Percentiles rank a stretch among this genome's conserved stretches.
Conservation (phyloP, 2,888 invertebrate species). For the Drosophila suboccidentalis region DNA sequence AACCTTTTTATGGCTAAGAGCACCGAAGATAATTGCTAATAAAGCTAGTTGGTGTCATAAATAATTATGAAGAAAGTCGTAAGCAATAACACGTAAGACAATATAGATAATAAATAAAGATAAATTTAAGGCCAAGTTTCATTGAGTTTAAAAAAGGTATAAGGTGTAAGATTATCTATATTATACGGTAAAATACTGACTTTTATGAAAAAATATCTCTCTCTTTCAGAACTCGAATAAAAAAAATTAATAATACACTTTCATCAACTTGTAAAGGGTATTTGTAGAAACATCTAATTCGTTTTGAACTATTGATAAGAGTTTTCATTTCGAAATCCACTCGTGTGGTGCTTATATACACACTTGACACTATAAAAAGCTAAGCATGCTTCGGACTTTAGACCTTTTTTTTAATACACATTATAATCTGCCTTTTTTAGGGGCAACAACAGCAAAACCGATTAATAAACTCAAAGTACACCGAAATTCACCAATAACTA, state of each 20-base stretch:
- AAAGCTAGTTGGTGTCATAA: slow-evolving; percentile 27
- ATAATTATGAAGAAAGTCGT: slow-evolving; percentile 3
- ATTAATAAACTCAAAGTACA: slow-evolving; percentile 66
- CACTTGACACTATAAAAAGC: slow-evolving; percentile 7
- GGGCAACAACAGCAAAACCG: slow-evolving; percentile 17
- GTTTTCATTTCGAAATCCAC: slow-evolving; percentile 34
- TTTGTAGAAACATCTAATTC: neutral
- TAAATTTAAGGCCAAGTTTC: neutral
- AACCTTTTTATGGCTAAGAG: neutral
- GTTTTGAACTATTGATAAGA: slow-evolving; percentile 51
- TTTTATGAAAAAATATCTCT: too few species aligned
- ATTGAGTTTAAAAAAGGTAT: neutral
- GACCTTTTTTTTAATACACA: slow-evolving; percentile 39
- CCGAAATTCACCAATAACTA: slow-evolving; percentile 16
- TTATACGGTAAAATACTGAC: too few species aligned
- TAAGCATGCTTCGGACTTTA: slow-evolving; percentile 54
- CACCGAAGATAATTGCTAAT: neutral
- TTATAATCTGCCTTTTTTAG: slow-evolving; percentile 46
- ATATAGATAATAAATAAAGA: neutral
- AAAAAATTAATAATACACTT: neutral
- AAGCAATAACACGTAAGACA: neutral
- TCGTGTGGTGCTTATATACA: slow-evolving; percentile 38
- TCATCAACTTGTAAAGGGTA: slow-evolving; percentile 12
- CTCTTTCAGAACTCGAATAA: neutral
- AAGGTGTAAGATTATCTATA: too few species aligned